These are phyloP conservation scores for Pristionchus entomophagus DNA, from an alignment of 2,888 invertebrate species.

Conservation along the genomic window DNA sequence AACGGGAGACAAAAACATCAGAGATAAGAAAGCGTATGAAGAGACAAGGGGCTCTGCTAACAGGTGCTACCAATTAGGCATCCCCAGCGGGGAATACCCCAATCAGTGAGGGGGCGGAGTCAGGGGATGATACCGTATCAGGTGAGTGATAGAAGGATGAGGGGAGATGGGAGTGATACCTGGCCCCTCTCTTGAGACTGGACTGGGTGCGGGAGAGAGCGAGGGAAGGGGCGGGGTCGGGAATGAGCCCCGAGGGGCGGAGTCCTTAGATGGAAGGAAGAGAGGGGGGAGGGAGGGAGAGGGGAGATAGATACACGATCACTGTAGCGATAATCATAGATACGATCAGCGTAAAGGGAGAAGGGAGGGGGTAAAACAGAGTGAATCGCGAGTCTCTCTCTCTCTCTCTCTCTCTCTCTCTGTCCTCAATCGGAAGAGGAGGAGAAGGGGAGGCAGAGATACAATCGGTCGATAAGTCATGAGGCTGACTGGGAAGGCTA, in stretches of 20 bases:
- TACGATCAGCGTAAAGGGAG: not conserved
- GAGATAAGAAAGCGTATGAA: too few relatives aligned
- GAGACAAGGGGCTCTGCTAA: not conserved
- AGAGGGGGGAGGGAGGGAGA: not conserved
- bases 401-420: too few relatives aligned
- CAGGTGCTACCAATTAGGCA: conserved; percentile 12
- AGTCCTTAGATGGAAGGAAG: not conserved
- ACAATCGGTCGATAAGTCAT: conserved; percentile 2
- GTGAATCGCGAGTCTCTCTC: too few relatives aligned
- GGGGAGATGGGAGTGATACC: not conserved
- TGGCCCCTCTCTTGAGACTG: not conserved
- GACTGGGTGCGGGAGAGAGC: conserved; percentile 22
- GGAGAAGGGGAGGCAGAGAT: not conserved
- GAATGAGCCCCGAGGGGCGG: not conserved
- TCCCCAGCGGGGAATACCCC: not conserved
- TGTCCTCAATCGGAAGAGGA: too few relatives aligned
- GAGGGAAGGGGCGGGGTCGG: not conserved
- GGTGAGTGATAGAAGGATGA: not conserved
- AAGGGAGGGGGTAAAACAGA: not conserved
- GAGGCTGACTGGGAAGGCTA: not conserved
- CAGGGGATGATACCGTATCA: not conserved
- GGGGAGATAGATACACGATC: conserved; percentile 28
- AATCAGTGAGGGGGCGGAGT: not conserved
- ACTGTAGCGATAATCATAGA: conserved; percentile 28
- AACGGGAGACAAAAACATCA: not conserved